Evolutionary conservation across 2,113 vertebrate species (phyloP), one percentile per base, ranked within the genome.

Genomic region (Nyctereutes procyonoides): DNA sequence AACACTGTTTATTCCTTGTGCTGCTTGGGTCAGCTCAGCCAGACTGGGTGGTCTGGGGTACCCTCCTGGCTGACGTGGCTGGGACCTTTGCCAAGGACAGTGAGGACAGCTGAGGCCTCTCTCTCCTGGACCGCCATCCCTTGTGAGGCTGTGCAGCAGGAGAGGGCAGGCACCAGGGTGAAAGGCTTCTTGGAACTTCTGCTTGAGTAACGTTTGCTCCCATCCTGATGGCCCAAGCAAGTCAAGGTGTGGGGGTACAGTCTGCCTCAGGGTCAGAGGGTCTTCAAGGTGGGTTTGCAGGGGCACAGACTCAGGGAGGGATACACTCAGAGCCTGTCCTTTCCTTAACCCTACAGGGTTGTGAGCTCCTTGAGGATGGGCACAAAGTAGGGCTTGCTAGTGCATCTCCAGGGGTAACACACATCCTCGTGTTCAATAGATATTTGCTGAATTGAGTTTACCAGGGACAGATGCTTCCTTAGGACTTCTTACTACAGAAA

Each of bases 201-300:
- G 53, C 51, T 69, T 62, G 51, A 15, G 35, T 30, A 16, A 1
- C 11, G 35, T 51, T 28, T 35, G 14, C n/a, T 17, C 10, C n/a
- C 9, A 20, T 48, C 13, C n/a, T 28, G 0, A 2, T 6, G 55
- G 43, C 30, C 10, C 19, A 5, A 60, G 92, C 53, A 51, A 43
- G 53, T 80, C 3, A 16, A 1, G 24, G 3, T 1, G 26, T 53
- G 5, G 93, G 58, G 83, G 28, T 0, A 0, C 2, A 3, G 30
- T 9, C 22, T 0, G 0, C 38, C 32, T 53, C 17, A 0, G 53
- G 1, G 38, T 0, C 5, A 16, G 35, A 24, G 11, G 19, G 3
- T 28, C 35, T 35, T 77, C 7, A 30, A 8, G 22, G 58, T 1
- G 48, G 90, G 32, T 12, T 62, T 28, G 53, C 4, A 8, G 43